These are phyloP conservation scores for Bradypus variegatus DNA, from an alignment of 2,797 vertebrate genomes.

Conservation along the genomic window DNA sequence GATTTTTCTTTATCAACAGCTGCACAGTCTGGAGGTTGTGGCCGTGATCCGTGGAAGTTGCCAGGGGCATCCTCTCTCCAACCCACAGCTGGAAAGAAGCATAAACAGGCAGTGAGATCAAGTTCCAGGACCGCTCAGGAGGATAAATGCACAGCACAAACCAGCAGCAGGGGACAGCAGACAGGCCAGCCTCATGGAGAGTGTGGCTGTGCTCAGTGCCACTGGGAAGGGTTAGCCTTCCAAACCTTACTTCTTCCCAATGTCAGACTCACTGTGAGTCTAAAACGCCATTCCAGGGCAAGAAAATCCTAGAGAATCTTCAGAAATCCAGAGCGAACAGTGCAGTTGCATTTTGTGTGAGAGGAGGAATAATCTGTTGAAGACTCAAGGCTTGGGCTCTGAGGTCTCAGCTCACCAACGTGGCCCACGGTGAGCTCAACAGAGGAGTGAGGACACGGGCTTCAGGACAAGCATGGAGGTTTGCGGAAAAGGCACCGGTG, in stretches of 20 bases:
- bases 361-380: background rate
- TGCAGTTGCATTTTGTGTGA: background rate
- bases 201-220: fast-evolving
- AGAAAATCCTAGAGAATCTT: background rate
- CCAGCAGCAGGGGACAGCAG: background rate
- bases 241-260: background rate
- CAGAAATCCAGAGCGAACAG: background rate
- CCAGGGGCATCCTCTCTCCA: constrained; percentile 92
- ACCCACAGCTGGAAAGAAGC: constrained; percentile 87
- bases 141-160: background rate
- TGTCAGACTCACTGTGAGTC: background rate
- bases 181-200: background rate
- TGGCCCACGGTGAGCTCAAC: fast-evolving
- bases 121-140: background rate
- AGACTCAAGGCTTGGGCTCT: background rate
- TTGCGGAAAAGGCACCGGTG: background rate
- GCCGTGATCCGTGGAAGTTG: constrained; percentile 94
- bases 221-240: background rate
- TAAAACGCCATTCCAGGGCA: background rate
- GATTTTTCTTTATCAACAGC: constrained; percentile 97
- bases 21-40: constrained; percentile 98
- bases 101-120: background rate
- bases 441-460: fast-evolving
- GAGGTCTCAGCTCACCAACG: background rate
- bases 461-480: fast-evolving